Conservation (phyloP, 2,888 invertebrate genomes). For the Erpobdella octoculata region DNA sequence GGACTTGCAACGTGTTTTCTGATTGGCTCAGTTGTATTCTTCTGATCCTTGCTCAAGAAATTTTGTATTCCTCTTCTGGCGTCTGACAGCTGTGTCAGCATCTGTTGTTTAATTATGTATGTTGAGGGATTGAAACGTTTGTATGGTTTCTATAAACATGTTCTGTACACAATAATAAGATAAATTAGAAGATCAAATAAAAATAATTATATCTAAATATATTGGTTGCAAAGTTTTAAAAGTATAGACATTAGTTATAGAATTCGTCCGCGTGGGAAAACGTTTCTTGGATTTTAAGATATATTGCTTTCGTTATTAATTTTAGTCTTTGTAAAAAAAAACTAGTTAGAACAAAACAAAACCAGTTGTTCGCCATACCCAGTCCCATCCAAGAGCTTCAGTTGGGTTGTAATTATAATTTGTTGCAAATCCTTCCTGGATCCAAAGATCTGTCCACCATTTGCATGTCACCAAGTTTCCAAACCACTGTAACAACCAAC, state of each 20-base stretch:
- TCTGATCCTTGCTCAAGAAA: slow-evolving; percentile 23
- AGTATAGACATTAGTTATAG: too few species aligned
- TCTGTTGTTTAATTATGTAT: too few species aligned
- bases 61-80: slow-evolving; percentile 25
- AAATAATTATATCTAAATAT: too few species aligned
- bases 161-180: too few species aligned
- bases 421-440: slow-evolving; percentile 36
- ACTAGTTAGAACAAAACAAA: neutral
- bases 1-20: slow-evolving; percentile 22
- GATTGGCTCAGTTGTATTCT: slow-evolving; percentile 29
- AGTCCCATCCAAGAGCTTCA: slow-evolving; percentile 30
- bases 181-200: too few species aligned
- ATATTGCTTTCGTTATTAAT: neutral
- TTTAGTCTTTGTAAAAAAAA: neutral
- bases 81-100: slow-evolving; percentile 27
- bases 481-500: slow-evolving; percentile 32
- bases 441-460: slow-evolving; percentile 35
- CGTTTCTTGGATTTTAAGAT: too few species aligned
- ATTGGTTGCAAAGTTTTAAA: too few species aligned
- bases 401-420: slow-evolving; percentile 31
- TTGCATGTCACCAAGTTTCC: slow-evolving; percentile 33
- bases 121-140: too few species aligned
- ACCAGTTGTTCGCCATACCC: slow-evolving; percentile 24
- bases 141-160: too few species aligned
- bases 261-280: too few species aligned